Base-by-base conservation (phyloP, 1,140 invertebrate species). In the Eciton burchellii region DNA sequence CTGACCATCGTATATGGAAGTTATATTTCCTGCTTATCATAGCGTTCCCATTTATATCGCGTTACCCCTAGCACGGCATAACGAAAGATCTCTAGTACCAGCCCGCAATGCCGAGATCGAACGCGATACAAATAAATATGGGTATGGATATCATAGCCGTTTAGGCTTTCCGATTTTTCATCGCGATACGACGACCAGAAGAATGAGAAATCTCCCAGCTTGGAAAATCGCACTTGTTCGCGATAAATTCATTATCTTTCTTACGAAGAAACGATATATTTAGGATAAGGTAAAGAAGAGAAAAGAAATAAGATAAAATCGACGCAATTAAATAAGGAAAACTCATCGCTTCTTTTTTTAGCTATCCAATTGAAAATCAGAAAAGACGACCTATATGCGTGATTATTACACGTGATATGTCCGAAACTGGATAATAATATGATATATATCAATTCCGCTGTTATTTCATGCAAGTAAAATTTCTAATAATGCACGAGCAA, bases 11-110 rank as follows among this genome's bases (percentile, higher is more conserved):
- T 74, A 41, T 65, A 16, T 70, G 74, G 29, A 70, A 70, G 74
- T 68, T 79, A 41, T 68, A 68, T 79, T 79, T 79, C 49, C 63
- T 49, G 59, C 60, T 79, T 79, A 79, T 79, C 74, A 63, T 70
- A 49, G 68, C 47, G 74, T 54, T 57, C 19, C 21, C 63, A 79
- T 70, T 68, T 70, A 68, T 79, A 79, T 70, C 74, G 62, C 45
- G 29, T 54, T 66, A 66, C n/a, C 73, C 49, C 63, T 26, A 68
- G 24, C 9, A 24, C 47, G 35, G 63, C 49, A 68, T 79, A 56
- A 79, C 24, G 26, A 70, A 68, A 68, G 52, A 56, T 9, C 24
- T 11, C 19, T 49, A 56, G 41, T 29, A 70, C 63, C 74, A 56
- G 21, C 21, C 68, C 68, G 8, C 56, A 56, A n/a, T 19, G 45